Percentiles rank a stretch among this genome's conserved stretches.
Conservation (phyloP, 2,888 invertebrate species). For the Gari tellinella region DNA sequence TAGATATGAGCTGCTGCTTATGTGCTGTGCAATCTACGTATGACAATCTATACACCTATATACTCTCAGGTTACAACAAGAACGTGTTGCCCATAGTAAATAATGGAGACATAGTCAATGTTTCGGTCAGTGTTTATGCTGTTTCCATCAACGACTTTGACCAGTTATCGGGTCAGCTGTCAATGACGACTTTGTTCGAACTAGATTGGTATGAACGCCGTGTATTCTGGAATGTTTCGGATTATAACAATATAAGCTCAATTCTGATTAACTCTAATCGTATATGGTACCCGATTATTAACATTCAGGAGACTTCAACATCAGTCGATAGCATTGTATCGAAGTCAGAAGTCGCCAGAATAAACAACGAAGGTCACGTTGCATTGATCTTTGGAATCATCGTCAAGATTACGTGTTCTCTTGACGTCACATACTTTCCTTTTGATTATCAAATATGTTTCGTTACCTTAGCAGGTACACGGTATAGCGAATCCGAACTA, state of each 20-base stretch:
- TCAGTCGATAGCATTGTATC: background rate
- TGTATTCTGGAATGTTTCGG: conserved; percentile 11
- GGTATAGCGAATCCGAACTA: background rate
- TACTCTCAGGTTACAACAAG: conserved; percentile 23
- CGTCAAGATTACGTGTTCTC: conserved; percentile 3
- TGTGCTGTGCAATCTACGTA: too few species aligned
- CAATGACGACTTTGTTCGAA: conserved; percentile 3
- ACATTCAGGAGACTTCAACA: conserved; percentile 6
- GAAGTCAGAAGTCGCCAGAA: background rate
- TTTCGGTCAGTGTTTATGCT: background rate
- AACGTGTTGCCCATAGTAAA: conserved; percentile 9
- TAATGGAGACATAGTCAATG: background rate
- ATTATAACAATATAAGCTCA: conserved; percentile 4
- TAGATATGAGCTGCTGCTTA: too few species aligned
- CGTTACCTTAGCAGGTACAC: conserved; percentile 1
- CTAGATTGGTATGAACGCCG: conserved; percentile 16
- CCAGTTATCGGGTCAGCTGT: conserved; percentile 25
- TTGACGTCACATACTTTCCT: conserved; percentile 19
- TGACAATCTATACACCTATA: conserved; percentile 3
- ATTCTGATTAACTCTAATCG: background rate
- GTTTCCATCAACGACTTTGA: conserved; percentile 22
- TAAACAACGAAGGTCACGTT: background rate
- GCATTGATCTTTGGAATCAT: conserved; percentile 7
- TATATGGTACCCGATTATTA: conserved; percentile 15
- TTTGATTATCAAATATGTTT: conserved; percentile 17